Conservation (phyloP, 2,113 vertebrate genomes). For the Lophius piscatorius region DNA sequence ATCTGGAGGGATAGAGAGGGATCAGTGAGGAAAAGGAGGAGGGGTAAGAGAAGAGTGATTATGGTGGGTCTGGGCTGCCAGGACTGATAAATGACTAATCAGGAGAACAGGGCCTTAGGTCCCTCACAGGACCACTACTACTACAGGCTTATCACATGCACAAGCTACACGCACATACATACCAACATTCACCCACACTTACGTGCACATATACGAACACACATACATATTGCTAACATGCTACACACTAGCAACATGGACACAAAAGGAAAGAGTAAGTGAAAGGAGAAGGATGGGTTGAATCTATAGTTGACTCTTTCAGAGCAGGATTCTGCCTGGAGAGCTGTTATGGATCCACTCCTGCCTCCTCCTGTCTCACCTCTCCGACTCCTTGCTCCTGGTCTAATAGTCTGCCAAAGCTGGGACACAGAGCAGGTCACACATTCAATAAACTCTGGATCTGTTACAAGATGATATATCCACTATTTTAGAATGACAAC, state of each 20-base stretch:
- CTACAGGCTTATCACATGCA: slow-evolving; percentile 75
- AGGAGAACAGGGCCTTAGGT: slow-evolving; percentile 78
- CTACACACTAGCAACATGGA: slow-evolving; percentile 51
- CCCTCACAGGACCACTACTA: slow-evolving; percentile 75
- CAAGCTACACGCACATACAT: slow-evolving; percentile 42
- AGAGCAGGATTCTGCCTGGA: slow-evolving; percentile 57
- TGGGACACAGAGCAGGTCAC: slow-evolving; percentile 71
- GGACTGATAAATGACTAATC: slow-evolving; percentile 82
- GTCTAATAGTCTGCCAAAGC: slow-evolving; percentile 67
- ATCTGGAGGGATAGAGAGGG: slow-evolving; percentile 84
- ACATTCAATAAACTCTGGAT: slow-evolving; percentile 31
- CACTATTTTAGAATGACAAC: slow-evolving; percentile 15
- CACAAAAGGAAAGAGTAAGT: slow-evolving; percentile 63
- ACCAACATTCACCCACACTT: slow-evolving; percentile 17
- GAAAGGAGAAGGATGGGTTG: slow-evolving; percentile 52
- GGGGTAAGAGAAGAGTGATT: slow-evolving; percentile 77
- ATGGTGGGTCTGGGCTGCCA: slow-evolving; percentile 78
- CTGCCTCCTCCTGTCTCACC: slow-evolving; percentile 60
- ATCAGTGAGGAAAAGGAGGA: slow-evolving; percentile 72
- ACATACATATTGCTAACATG: slow-evolving; percentile 28
- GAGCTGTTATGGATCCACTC: slow-evolving; percentile 70
- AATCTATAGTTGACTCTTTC: slow-evolving; percentile 63
- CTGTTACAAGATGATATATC: slow-evolving; percentile 18
- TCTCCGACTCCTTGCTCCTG: slow-evolving; percentile 68
- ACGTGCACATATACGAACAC: slow-evolving; percentile 30